These are phyloP conservation scores for Phoenicopterus ruber DNA, from an alignment of 2,113 vertebrate species.

Conservation along the genomic window DNA sequence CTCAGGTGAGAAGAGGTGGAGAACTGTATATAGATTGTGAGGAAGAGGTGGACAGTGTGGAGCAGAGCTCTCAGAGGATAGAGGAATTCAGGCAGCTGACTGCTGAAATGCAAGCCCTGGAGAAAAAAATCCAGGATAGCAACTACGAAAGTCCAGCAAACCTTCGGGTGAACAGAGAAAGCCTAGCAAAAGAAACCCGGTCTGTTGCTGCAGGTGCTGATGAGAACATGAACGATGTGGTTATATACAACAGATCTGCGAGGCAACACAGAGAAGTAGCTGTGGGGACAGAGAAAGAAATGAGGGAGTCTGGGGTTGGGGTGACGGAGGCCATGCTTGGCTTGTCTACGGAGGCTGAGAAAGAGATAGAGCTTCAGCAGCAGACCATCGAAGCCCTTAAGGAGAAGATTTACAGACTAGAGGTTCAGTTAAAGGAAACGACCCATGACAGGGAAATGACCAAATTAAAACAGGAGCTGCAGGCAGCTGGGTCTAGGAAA, in stretches of 20 bases:
- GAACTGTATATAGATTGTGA: conserved; percentile 87
- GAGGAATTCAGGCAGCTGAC: conserved; percentile 91
- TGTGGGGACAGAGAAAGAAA: conserved; percentile 75
- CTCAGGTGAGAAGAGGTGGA: conserved; percentile 72
- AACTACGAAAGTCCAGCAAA: conserved; percentile 36
- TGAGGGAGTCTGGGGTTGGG: conserved; percentile 70
- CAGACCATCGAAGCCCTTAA: conserved; percentile 92
- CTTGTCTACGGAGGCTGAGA: conserved; percentile 84
- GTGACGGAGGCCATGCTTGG: conserved; percentile 93
- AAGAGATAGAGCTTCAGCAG: conserved; percentile 92
- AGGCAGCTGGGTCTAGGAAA: conserved; percentile 87
- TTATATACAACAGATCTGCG: conserved; percentile 64
- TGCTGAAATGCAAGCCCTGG: conserved; percentile 90
- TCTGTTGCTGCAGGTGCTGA: conserved; percentile 85
- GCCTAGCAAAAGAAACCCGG: conserved; percentile 55
- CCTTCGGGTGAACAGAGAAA: conserved; percentile 40
- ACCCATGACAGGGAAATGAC: conserved; percentile 94
- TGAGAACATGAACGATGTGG: conserved; percentile 81
- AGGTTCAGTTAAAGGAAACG: conserved; percentile 91
- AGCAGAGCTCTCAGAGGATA: conserved; percentile 83
- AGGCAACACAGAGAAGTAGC: conserved; percentile 73
- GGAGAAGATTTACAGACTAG: conserved; percentile 91
- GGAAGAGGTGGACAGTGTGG: conserved; percentile 79
- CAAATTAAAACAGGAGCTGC: conserved; percentile 92
- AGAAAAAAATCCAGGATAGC: conserved; percentile 85